Conservation (phyloP, 2,113 vertebrate genomes). For the Gallinago undulata region DNA sequence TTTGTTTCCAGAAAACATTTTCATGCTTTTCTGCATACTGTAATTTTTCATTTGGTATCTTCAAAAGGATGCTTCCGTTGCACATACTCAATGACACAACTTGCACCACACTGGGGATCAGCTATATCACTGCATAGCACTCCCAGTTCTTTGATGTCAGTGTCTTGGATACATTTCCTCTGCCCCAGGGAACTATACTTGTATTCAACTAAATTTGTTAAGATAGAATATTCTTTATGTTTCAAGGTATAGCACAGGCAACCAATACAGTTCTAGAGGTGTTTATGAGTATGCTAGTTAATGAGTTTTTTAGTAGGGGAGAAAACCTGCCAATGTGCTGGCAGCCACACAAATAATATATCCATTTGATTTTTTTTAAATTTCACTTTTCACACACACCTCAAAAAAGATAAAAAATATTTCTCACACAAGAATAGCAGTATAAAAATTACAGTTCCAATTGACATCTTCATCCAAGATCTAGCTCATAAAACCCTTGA, state of each 20-base stretch:
- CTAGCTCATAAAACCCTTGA: neutral
- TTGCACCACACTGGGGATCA: neutral
- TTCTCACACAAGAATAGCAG: neutral
- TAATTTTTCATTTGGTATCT: neutral
- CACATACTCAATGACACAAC: accelerated
- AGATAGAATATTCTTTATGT: neutral
- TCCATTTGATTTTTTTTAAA: neutral
- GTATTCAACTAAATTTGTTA: neutral
- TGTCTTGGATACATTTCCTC: neutral
- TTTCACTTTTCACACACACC: neutral
- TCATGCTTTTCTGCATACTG: neutral
- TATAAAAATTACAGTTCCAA: neutral
- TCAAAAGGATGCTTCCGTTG: neutral
- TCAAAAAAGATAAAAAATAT: neutral
- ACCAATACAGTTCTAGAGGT: neutral
- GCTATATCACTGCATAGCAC: neutral
- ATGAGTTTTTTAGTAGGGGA: neutral
- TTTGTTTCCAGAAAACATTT: neutral
- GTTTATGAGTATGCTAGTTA: neutral
- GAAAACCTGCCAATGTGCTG: neutral
- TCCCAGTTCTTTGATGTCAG: neutral
- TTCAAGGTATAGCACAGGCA: neutral
- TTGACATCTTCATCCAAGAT: neutral
- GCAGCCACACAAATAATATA: neutral
- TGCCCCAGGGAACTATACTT: neutral